A percentile compares a stretch with the other conserved stretches of the same genome.
These are phyloP conservation scores for Xestobium rufovillosum DNA, from an alignment of 2,888 invertebrate species.

Conservation along the genomic window DNA sequence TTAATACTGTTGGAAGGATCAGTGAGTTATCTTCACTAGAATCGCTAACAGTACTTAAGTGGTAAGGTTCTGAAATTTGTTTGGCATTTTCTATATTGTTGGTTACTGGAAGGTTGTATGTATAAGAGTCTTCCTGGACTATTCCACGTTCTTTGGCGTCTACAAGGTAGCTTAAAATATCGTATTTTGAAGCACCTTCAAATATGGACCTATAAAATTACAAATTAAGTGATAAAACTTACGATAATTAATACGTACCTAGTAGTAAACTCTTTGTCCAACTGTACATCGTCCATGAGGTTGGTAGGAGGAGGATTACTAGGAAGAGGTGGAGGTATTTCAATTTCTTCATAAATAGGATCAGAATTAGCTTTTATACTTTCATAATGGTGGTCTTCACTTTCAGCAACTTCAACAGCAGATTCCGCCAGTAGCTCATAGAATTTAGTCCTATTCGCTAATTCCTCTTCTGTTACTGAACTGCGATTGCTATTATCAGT, in stretches of 20 bases:
- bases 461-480: slow-evolving; percentile 54
- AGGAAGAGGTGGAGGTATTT: slow-evolving; percentile 72
- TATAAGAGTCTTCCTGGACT: slow-evolving; percentile 63
- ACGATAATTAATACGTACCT: slow-evolving; percentile 35
- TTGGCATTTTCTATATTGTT: slow-evolving; percentile 50
- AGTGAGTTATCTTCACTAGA: slow-evolving; percentile 78
- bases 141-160: slow-evolving; percentile 75
- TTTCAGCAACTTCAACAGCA: slow-evolving; percentile 60
- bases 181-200: slow-evolving; percentile 79
- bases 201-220: slow-evolving; percentile 53
- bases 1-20: slow-evolving; percentile 51
- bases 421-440: slow-evolving; percentile 67
- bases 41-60: slow-evolving; percentile 74
- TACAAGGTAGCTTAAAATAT: slow-evolving; percentile 81
- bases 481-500: slow-evolving; percentile 50
- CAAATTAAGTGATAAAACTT: slow-evolving; percentile 1
- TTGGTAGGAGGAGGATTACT: slow-evolving; percentile 67
- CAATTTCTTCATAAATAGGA: slow-evolving; percentile 74
- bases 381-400: slow-evolving; percentile 65
- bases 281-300: slow-evolving; percentile 55
- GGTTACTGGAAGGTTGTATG: slow-evolving; percentile 52
- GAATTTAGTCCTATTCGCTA: slow-evolving; percentile 58
- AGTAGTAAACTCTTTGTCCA: slow-evolving; percentile 62
- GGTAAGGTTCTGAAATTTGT: slow-evolving; percentile 55
- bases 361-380: slow-evolving; percentile 63